Percentiles rank a stretch among this genome's conserved stretches.
Conservation (phyloP, 2,797 vertebrate genomes). For the Anguilla obscura region DNA sequence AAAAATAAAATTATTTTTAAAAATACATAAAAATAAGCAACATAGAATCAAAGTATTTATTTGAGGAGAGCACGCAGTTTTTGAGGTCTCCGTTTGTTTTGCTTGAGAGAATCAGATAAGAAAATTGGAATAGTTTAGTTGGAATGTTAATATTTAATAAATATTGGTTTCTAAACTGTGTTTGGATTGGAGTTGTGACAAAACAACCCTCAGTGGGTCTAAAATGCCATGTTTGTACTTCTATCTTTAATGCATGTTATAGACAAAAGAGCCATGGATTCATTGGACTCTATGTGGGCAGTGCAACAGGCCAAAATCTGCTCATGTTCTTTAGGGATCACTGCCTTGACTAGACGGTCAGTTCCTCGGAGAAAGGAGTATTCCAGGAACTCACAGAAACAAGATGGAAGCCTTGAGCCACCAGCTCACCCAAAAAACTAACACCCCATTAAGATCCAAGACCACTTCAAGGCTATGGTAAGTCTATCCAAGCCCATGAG, state of each 20-base stretch:
- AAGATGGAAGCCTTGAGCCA: conserved; percentile 57
- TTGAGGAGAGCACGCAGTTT: neutral
- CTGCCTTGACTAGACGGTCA: conserved; percentile 49
- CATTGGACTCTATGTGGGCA: conserved; percentile 11
- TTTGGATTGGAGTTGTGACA: neutral
- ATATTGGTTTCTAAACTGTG: neutral
- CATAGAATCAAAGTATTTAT: neutral
- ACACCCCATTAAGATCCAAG: conserved; percentile 39
- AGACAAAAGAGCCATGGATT: conserved; percentile 6
- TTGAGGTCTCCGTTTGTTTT: neutral
- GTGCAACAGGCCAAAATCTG: conserved; percentile 17
- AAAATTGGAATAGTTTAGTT: neutral
- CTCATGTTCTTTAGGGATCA: conserved; percentile 60
- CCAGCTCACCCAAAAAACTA: conserved; percentile 52
- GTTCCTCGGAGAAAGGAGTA: conserved; percentile 46
- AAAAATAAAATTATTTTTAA: neutral
- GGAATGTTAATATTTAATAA: conserved; percentile 7
- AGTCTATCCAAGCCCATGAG: conserved; percentile 13
- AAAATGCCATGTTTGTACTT: neutral
- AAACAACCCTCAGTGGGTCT: neutral
- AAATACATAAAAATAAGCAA: neutral
- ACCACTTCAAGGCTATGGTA: conserved; percentile 44
- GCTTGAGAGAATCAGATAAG: neutral
- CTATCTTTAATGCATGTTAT: neutral
- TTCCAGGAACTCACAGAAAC: conserved; percentile 59